These are phyloP conservation scores for Eremophila alpestris DNA, from an alignment of 2,797 vertebrate genomes.

Conservation along the genomic window DNA sequence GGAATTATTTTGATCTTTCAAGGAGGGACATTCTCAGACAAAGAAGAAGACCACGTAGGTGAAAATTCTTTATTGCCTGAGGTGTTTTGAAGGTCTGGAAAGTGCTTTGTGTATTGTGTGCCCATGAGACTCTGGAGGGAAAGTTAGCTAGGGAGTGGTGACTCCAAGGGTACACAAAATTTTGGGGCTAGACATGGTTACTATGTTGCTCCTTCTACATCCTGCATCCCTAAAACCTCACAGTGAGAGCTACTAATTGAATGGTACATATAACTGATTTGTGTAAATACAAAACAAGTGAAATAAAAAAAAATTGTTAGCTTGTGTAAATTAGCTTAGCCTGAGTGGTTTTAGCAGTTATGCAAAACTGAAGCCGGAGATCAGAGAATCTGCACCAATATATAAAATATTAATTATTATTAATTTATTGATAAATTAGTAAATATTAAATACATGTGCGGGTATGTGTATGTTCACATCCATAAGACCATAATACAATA, in stretches of 20 bases:
- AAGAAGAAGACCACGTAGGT: neutral
- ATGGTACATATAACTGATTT: neutral
- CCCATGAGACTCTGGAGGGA: neutral
- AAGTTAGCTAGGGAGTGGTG: neutral
- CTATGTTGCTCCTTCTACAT: neutral
- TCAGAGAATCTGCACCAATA: neutral
- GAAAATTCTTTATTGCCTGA: neutral
- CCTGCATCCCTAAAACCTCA: neutral
- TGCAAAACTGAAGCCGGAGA: neutral
- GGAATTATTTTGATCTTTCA: neutral
- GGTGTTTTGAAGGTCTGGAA: neutral
- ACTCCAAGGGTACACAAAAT: neutral
- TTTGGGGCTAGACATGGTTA: rapidly evolving
- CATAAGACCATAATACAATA: neutral
- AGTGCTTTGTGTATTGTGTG: neutral
- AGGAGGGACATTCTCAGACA: neutral
- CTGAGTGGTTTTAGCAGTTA: neutral
- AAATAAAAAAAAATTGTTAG: neutral
- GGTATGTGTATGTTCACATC: neutral
- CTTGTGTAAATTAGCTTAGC: neutral
- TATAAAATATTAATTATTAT: neutral
- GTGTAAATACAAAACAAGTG: neutral
- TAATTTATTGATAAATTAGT: neutral
- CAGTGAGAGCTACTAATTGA: neutral
- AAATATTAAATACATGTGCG: neutral